Evolutionary conservation across 2,888 invertebrate genomes (phyloP).

Genomic region (Pseudoips prasinana): DNA sequence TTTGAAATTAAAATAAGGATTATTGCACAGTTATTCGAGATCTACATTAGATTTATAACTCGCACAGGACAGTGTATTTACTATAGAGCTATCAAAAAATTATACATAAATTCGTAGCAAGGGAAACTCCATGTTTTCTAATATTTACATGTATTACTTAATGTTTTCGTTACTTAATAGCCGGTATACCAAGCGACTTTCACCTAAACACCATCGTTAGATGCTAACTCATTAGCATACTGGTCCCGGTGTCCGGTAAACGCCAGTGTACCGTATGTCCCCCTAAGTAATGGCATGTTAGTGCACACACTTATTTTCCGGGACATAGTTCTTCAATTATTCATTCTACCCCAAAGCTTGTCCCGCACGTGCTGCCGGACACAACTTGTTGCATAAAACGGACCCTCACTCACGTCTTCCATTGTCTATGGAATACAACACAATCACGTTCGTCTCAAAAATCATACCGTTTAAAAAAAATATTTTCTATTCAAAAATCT

Average conservation of each 20-base stretch:
- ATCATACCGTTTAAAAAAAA: too few relatives aligned
- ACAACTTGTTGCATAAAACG: constrained; percentile 33
- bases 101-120: too few relatives aligned
- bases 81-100: too few relatives aligned
- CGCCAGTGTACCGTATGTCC: constrained; percentile 9
- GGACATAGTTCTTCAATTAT: constrained; percentile 16
- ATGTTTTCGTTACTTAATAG: constrained; percentile 16
- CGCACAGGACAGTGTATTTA: too few relatives aligned
- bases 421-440: constrained; percentile 48
- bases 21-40: too few relatives aligned
- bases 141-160: neutral
- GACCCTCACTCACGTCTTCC: constrained; percentile 28
- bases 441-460: constrained; percentile 1
- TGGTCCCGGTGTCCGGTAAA: constrained; percentile 19
- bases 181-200: constrained; percentile 29
- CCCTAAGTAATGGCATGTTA: constrained; percentile 15
- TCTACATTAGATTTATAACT: too few relatives aligned
- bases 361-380: constrained; percentile 26
- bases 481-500: too few relatives aligned
- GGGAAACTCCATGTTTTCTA: too few relatives aligned
- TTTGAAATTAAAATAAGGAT: too few relatives aligned
- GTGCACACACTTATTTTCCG: constrained; percentile 14
- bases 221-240: constrained; percentile 47
- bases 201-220: constrained; percentile 39
- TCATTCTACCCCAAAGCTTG: constrained; percentile 20